Conservation (phyloP, 2,113 vertebrate species). For the Centrocercus urophasianus region DNA sequence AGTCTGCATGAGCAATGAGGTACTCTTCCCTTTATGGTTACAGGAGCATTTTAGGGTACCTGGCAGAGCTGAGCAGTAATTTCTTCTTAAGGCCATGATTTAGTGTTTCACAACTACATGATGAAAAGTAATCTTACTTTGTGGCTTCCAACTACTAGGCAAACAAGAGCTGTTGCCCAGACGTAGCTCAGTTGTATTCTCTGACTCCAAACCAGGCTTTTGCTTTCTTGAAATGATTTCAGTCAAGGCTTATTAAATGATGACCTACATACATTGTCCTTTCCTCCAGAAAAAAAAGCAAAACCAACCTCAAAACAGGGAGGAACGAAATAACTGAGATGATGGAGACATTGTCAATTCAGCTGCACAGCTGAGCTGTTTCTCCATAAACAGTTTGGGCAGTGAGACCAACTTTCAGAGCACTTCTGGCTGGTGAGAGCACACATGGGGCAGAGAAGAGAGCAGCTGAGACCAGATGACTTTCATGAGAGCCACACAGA, state of each 20-base stretch:
- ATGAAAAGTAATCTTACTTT: background rate
- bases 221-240: background rate
- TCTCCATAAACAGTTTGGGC: background rate
- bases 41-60: background rate
- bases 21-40: slow-evolving; percentile 38
- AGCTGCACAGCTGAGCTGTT: background rate
- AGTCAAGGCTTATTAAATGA: background rate
- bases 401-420: background rate
- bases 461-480: background rate
- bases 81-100: background rate
- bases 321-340: background rate
- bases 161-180: background rate
- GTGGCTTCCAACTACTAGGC: background rate
- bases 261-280: background rate
- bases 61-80: background rate
- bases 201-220: background rate
- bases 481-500: background rate
- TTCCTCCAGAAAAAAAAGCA: background rate
- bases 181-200: background rate
- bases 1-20: slow-evolving; percentile 88
- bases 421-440: background rate
- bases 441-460: no score
- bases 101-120: background rate
- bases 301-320: background rate
- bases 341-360: background rate